phyloP scores from a whole-genome alignment of 2,888 invertebrate genomes.

The Drosophila atripex region DNA sequence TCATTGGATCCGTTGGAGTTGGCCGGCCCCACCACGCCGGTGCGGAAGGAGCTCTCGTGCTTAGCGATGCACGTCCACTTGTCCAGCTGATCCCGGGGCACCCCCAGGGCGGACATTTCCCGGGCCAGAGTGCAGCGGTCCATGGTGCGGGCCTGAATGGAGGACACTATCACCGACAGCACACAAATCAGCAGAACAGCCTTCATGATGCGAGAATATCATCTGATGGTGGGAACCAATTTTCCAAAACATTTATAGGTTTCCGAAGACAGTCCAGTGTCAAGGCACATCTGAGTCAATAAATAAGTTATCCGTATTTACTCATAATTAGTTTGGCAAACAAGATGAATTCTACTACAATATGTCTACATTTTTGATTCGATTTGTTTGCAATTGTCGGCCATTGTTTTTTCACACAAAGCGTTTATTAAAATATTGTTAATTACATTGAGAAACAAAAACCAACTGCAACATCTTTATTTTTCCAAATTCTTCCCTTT shows the following conservation, averaged over 20 bases:
- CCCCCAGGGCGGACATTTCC: constrained; percentile 70
- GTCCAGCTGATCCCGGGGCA: constrained; percentile 64
- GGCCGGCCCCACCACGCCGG: constrained; percentile 82
- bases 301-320: not conserved
- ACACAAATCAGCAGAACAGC: constrained; percentile 23
- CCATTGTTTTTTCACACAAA: too few species aligned
- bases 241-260: constrained; percentile 18
- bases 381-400: too few species aligned
- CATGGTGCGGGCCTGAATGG: constrained; percentile 54
- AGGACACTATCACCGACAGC: constrained; percentile 40
- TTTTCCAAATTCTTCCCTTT: too few species aligned
- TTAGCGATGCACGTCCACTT: constrained; percentile 77
- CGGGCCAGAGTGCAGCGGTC: constrained; percentile 69
- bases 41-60: constrained; percentile 79
- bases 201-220: constrained; percentile 31
- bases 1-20: constrained; percentile 84
- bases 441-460: too few species aligned
- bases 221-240: constrained; percentile 3
- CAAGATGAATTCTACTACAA: not conserved
- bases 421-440: too few species aligned
- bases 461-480: too few species aligned
- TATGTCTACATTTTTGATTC: not conserved
- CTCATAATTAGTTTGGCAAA: constrained; percentile 9
- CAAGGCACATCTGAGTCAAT: constrained; percentile 26
- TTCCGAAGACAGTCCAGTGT: not conserved